Evolutionary conservation across 2,797 vertebrate species (phyloP).

Genomic region (Gastrophryne carolinensis): DNA sequence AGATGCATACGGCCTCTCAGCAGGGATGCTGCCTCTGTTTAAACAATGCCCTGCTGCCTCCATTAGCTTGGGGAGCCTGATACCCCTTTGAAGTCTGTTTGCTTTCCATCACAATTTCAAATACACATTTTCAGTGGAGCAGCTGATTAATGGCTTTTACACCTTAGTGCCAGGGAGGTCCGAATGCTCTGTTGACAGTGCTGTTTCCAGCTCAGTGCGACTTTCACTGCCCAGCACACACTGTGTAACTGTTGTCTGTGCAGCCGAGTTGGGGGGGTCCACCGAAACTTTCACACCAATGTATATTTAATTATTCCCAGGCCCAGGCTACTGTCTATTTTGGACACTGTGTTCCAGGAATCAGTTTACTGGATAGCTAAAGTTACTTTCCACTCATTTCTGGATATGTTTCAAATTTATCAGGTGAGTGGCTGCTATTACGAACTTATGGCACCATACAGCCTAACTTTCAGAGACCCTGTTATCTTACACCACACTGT

Average conservation of each 20-base stretch:
- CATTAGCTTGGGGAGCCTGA: constrained; percentile 34
- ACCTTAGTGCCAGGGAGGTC: constrained; percentile 37
- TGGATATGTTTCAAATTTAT: too few species aligned
- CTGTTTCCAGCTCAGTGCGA: constrained; percentile 59
- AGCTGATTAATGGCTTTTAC: constrained; percentile 62
- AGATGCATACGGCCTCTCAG: constrained; percentile 41
- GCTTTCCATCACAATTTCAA: constrained; percentile 51
- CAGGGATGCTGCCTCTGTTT: constrained; percentile 47
- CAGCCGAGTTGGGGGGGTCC: not conserved
- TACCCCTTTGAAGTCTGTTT: constrained; percentile 61
- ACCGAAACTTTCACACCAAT: constrained; percentile 1
- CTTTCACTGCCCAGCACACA: constrained; percentile 50
- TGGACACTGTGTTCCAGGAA: not conserved
- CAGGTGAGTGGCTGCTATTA: too few species aligned
- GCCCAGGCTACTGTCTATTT: not conserved
- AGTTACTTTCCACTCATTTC: too few species aligned
- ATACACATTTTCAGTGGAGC: constrained; percentile 24
- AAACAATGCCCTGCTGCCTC: constrained; percentile 40
- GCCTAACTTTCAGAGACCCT: too few species aligned
- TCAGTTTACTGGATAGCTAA: too few species aligned
- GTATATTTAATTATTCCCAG: not conserved
- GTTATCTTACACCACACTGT: too few species aligned
- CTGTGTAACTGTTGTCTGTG: not conserved
- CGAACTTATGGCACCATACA: too few species aligned
- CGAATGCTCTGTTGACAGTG: constrained; percentile 56